Evolutionary conservation across 92 coral and sea anemone genomes (phyloP).

Genomic region (Bergia puertoricense): DNA sequence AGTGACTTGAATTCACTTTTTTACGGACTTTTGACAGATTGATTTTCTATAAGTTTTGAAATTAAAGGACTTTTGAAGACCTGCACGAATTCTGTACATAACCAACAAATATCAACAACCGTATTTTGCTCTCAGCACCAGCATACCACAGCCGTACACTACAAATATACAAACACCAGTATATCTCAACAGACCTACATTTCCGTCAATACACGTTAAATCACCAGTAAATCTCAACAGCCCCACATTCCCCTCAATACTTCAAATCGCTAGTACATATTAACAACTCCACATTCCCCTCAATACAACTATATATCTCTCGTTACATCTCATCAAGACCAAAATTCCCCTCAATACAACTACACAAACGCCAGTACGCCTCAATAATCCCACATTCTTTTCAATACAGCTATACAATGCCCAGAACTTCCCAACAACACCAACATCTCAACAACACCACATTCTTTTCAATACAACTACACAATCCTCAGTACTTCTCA

Average conservation of each 20-base stretch:
- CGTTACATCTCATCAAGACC: not conserved
- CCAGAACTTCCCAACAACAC: not conserved
- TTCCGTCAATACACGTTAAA: not conserved
- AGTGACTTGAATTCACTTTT: no score
- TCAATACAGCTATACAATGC: not conserved
- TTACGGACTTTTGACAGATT: no score
- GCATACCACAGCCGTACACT: not conserved
- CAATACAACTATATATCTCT: not conserved
- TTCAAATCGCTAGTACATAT: not conserved
- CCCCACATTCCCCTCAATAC: not conserved
- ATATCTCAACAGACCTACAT: not conserved
- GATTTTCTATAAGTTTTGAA: no score
- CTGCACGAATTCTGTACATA: no score
- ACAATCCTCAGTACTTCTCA: not conserved
- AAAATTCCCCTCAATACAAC: not conserved
- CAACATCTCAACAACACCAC: not conserved
- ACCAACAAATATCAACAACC: no score
- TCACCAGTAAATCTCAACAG: not conserved
- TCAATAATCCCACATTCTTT: not conserved
- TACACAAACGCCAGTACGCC: not conserved
- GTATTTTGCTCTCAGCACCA: not conserved
- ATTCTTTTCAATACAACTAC: not conserved
- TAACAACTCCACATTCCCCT: not conserved
- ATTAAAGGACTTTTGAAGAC: no score
- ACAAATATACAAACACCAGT: not conserved